phyloP scores from a whole-genome alignment of 2,888 invertebrate species.

The Harmothoe impar region DNA sequence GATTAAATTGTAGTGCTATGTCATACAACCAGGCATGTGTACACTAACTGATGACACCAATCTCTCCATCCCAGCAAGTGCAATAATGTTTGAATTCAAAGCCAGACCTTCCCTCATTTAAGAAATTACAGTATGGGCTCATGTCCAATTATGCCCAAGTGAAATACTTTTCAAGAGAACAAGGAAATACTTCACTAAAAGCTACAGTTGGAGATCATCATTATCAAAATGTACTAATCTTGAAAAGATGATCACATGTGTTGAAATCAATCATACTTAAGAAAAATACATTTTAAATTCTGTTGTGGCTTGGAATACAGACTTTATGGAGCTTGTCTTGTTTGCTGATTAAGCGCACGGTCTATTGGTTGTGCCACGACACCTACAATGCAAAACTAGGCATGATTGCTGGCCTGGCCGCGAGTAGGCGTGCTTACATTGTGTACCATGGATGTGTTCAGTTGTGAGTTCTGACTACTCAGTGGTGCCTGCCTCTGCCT shows the following conservation, averaged over 20 bases:
- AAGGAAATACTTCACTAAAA: no score
- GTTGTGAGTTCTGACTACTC: neutral
- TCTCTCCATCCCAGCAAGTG: neutral
- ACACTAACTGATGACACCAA: neutral
- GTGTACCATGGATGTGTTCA: neutral
- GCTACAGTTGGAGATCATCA: no score
- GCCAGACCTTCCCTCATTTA: neutral
- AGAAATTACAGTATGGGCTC: neutral
- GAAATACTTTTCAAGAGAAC: no score
- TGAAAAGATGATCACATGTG: no score
- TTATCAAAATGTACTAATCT: no score
- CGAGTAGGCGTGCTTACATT: neutral
- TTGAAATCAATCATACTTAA: no score
- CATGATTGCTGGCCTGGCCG: neutral
- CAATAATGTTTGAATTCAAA: neutral
- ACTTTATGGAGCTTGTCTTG: constrained; percentile 22
- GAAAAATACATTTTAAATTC: neutral
- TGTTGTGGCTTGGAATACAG: neutral
- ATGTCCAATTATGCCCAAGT: no score
- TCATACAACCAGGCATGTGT: neutral
- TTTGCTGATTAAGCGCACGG: neutral
- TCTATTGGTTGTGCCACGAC: neutral
- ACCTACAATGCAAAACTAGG: neutral
- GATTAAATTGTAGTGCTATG: neutral
- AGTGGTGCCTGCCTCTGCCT: no score